A percentile compares a stretch with the other conserved stretches of the same genome.
These are phyloP conservation scores for Philopotamus ludificatus DNA, from an alignment of 1,140 invertebrate species.

Conservation along the genomic window DNA sequence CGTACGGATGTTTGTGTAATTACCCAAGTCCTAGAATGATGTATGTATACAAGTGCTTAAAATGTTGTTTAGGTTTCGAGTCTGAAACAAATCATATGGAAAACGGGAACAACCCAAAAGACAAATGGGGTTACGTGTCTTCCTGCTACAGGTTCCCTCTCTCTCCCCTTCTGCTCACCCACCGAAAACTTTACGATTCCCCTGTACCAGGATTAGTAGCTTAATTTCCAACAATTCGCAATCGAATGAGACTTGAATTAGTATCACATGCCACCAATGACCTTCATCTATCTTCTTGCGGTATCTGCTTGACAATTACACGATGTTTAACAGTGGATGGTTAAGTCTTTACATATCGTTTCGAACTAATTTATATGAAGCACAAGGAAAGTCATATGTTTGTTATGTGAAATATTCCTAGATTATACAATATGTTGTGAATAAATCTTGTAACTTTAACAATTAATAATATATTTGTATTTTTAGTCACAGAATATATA, in stretches of 20 bases:
- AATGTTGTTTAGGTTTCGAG: not conserved
- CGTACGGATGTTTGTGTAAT: no score
- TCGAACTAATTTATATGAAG: no score
- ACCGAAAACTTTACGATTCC: not conserved
- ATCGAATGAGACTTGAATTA: not conserved
- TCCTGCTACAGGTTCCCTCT: not conserved
- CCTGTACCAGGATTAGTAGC: not conserved
- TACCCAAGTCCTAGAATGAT: no score
- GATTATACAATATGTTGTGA: no score
- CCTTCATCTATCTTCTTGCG: slow-evolving; percentile 14
- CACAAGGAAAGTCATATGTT: no score
- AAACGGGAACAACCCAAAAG: not conserved
- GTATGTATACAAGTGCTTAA: no score
- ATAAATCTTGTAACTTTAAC: no score
- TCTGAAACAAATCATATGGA: not conserved
- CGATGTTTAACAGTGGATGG: slow-evolving; percentile 11
- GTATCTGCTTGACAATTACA: slow-evolving; percentile 22
- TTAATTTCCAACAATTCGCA: not conserved
- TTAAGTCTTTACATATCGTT: no score
- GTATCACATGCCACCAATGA: not conserved
- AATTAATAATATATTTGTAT: no score
- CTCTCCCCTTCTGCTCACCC: not conserved
- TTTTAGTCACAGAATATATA: no score
- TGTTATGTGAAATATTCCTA: no score
- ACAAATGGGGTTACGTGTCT: not conserved